phyloP scores from a whole-genome alignment of 2,888 invertebrate genomes.

The Autographa gamma region DNA sequence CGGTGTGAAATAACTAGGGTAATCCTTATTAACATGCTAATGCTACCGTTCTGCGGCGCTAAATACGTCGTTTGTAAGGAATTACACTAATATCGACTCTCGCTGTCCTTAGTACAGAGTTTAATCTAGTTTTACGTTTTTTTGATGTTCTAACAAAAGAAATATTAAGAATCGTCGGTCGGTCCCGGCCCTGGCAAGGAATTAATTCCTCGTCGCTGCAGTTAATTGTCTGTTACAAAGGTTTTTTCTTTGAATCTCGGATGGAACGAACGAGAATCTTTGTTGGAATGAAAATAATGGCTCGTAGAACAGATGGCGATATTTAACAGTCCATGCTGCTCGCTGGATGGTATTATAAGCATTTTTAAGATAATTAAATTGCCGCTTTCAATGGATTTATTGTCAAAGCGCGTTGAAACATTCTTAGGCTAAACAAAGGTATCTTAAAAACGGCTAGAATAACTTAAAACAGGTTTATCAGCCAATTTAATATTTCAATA shows the following conservation, averaged over 20 bases:
- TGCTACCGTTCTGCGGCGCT: conserved; percentile 19
- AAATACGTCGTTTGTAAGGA: conserved; percentile 23
- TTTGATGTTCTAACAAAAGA: conserved; percentile 44
- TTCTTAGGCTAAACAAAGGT: conserved; percentile 9
- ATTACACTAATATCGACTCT: conserved; percentile 40
- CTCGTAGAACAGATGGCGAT: conserved; percentile 64
- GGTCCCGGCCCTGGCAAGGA: conserved; percentile 59
- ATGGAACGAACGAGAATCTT: conserved; percentile 68
- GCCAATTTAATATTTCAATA: background rate
- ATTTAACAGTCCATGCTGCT: conserved; percentile 56
- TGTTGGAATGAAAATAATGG: conserved; percentile 75
- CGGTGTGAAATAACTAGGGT: conserved; percentile 29
- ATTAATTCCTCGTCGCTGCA: conserved; percentile 76
- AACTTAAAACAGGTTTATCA: background rate
- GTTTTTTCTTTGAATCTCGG: conserved; percentile 72
- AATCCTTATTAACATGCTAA: conserved; percentile 46
- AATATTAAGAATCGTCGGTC: conserved; percentile 53
- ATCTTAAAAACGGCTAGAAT: conserved; percentile 10
- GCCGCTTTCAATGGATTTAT: conserved; percentile 24
- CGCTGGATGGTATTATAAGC: conserved; percentile 48
- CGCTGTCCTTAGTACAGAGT: conserved; percentile 29
- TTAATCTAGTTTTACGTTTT: conserved; percentile 44
- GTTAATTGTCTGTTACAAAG: conserved; percentile 81
- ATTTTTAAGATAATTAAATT: conserved; percentile 40
- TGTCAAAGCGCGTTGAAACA: conserved; percentile 8